Conservation (phyloP, 2,888 invertebrate species). For the Podabrus alpinus region DNA sequence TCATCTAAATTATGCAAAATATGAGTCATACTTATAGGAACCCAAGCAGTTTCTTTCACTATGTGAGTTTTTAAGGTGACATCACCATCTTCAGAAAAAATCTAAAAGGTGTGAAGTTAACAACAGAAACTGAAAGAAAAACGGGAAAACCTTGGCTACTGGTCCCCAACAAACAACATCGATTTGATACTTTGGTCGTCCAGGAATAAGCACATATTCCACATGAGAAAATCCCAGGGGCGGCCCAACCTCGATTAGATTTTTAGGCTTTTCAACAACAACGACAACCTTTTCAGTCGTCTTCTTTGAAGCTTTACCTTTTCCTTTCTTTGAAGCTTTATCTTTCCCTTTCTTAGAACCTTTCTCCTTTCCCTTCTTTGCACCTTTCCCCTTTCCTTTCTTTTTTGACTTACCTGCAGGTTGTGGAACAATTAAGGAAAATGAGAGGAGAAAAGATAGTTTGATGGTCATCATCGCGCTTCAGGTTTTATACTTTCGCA, state of each 20-base stretch:
- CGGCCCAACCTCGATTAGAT: constrained; percentile 29
- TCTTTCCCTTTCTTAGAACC: neutral
- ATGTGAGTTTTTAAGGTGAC: constrained; percentile 23
- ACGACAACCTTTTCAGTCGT: constrained; percentile 3
- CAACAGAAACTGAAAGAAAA: neutral
- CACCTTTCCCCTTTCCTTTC: constrained; percentile 5
- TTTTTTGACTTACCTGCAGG: constrained; percentile 7
- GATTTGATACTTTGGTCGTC: constrained; percentile 29
- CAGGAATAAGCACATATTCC: constrained; percentile 36
- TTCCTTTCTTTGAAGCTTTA: constrained; percentile 5
- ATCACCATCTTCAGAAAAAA: constrained; percentile 26
- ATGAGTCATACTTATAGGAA: constrained; percentile 26
- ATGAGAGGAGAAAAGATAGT: constrained; percentile 25
- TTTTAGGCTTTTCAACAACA: constrained; percentile 19
- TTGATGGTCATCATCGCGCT: constrained; percentile 30
- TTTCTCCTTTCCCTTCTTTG: constrained; percentile 5
- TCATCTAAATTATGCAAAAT: constrained; percentile 15
- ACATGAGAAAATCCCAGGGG: constrained; percentile 32
- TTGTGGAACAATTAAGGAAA: constrained; percentile 13
- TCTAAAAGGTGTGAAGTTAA: constrained; percentile 12
- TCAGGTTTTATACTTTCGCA: neutral
- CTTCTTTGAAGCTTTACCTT: neutral
- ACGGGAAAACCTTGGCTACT: constrained; percentile 33
- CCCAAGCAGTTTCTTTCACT: constrained; percentile 27
- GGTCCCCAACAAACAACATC: constrained; percentile 38